Percentiles rank a stretch among this genome's conserved stretches.
phyloP scores from a whole-genome alignment of 2,113 vertebrate genomes.

The Cygnus atratus region DNA sequence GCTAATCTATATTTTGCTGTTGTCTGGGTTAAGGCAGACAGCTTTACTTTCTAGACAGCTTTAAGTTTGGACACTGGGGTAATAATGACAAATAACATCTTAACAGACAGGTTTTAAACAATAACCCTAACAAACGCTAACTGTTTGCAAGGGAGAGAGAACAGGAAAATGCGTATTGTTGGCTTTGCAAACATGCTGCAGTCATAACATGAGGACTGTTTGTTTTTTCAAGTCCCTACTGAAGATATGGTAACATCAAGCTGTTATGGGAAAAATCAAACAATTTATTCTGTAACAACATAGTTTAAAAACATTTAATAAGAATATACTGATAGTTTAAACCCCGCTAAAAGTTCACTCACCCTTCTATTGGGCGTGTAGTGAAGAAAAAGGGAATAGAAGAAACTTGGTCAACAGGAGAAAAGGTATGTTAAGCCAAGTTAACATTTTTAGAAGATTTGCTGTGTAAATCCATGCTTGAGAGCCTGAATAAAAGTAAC shows the following conservation, averaged over 20 bases:
- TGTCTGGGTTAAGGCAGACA: not conserved
- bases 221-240: not conserved
- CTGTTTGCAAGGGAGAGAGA: not conserved
- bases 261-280: constrained; percentile 23
- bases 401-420: not conserved
- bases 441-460: not conserved
- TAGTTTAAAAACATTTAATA: not conserved
- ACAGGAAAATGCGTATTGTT: not conserved
- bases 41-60: not conserved
- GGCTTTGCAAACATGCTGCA: not conserved
- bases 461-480: not conserved
- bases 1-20: not conserved
- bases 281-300: not conserved
- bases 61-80: not conserved
- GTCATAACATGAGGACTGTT: not conserved
- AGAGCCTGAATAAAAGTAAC: not conserved
- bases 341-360: not conserved
- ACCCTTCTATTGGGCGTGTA: not conserved
- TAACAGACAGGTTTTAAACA: not conserved
- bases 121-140: not conserved
- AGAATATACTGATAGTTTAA: not conserved
- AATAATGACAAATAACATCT: not conserved
- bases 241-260: not conserved
- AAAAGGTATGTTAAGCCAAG: not conserved
- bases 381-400: not conserved